Base-by-base conservation (phyloP, 1,140 invertebrate genomes). In the Triops longicaudatus region DNA sequence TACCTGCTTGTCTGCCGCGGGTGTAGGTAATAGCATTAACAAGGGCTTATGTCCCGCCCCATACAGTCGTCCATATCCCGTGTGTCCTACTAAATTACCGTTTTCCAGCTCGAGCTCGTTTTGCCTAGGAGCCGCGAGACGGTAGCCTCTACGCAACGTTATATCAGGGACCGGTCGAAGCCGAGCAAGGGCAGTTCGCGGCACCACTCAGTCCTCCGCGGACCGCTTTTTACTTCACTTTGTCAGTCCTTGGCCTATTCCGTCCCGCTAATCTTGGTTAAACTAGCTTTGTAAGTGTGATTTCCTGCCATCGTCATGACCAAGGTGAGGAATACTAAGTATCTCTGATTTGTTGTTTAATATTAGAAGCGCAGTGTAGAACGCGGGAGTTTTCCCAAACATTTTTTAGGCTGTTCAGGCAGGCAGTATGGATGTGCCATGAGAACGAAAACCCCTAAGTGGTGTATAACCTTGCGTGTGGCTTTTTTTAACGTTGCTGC, bases 81-180 rank as follows among this genome's bases (percentile, higher is more conserved):
- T 63, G 50, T 63, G 50, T 22, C 50, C 50, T 22, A 63, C 50
- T 63, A 63, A 63, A 63, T 63, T 63, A 63, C 50, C 50, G 17
- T 63, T 22, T 9, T 22, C 50, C 14, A 14, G 50, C 14, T 63
- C 50, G 50, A 63, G 50, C 50, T 63, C 50, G 50, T 63, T 63
- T 63, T 63, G 22, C 50, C 50, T 63, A 22, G 50, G 50, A 22
- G 50, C 50, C 50, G 50, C 50, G 50, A 63, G 50, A 63, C 50
- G 50, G 50, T 9, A 63, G 50, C 50, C 17, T 63, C 50, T 17
- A 63, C 50, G 50, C 50, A 63, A 63, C 22, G 50, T 63, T 63
- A 63, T 63, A 63, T 63, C 50, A 63, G 50, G 50, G 50, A 63
- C 50, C 50, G 50, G 50, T 63, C 50, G 10, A 63, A 63, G 50